A percentile compares a stretch with the other conserved stretches of the same genome.
Conservation (phyloP, 2,888 invertebrate genomes). For the Drosophila merina region DNA sequence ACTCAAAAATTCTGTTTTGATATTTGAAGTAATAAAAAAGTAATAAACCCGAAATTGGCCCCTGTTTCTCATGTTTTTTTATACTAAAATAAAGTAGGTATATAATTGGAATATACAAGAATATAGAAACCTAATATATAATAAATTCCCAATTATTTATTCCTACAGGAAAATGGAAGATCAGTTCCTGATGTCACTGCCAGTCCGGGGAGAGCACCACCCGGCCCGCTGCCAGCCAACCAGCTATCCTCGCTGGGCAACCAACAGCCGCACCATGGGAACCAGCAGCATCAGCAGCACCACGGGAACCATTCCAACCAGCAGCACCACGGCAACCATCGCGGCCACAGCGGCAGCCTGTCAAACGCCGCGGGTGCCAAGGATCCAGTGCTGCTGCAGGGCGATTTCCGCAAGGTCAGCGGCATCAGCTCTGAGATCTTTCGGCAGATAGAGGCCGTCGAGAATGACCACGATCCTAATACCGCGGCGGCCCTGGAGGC, state of each 20-base stretch:
- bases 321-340: conserved; percentile 82
- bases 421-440: conserved; percentile 98
- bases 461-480: conserved; percentile 97
- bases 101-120: no score
- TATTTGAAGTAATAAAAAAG: no score
- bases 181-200: conserved; percentile 96
- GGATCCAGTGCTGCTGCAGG: conserved; percentile 93
- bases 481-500: conserved; percentile 96
- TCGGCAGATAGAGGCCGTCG: conserved; percentile 97
- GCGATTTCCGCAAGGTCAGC: conserved; percentile 97
- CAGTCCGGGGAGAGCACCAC: conserved; percentile 93
- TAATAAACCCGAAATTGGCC: no score
- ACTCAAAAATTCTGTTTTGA: not conserved
- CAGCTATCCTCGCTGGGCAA: conserved; percentile 85
- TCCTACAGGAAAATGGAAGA: conserved; percentile 93
- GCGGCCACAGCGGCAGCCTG: conserved; percentile 53
- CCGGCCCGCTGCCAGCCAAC: conserved; percentile 87
- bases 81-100: no score
- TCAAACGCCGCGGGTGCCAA: conserved; percentile 72
- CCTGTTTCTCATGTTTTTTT: no score
- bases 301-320: conserved; percentile 83
- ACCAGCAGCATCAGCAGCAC: conserved; percentile 83
- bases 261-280: conserved; percentile 82
- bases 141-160: not conserved
- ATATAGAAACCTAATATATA: no score